Base-by-base conservation (phyloP, 2,888 invertebrate species). In the Tethea ocularis region DNA sequence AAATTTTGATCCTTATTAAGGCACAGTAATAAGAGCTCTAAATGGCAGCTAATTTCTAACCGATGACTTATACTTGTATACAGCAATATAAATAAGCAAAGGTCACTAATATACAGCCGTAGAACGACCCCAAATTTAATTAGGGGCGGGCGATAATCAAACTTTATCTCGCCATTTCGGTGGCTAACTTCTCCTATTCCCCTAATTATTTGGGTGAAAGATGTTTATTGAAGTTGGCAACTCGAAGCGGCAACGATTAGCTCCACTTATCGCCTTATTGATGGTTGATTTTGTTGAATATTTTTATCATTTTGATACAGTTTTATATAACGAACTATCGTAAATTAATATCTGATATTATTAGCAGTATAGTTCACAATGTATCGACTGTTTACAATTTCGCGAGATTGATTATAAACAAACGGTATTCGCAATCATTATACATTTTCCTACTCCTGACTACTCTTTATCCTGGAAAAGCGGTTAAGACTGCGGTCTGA, bases 151-250 rank as follows among this genome's bases (percentile, higher is more conserved):
- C 52, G 53, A 52, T 54, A 58, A 58, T 67, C 59, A 60, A 61
- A 64, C 52, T 68, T 69, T 67, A 67, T 67, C 70, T 60, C 56
- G 51, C 54, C 58, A 54, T 57, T 61, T 62, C 58, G 51, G 57
- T 61, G 57, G 64, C 56, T 10, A 66, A 65, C 61, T 65, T 61
- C 57, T 55, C 59, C 57, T n/a, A 29, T 57, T 36, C 60, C 57
- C 53, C 63, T 70, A 72, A 72, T 71, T 66, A 71, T 67, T 53
- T 38, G 51, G 57, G 60, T 67, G 73, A 72, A 64, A 61, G 65
- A 72, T 71, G 69, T 59, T 72, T 64, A 71, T 69, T 71, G 71
- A 59, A 66, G 57, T 71, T 67, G 67, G 65, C 71, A 63, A 62
- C 57, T 66, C 58, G 52, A 33, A 61, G 56, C 51, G 33, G 55